Base-by-base conservation (phyloP, 2,888 invertebrate species). In the Geotrupes spiniger region DNA sequence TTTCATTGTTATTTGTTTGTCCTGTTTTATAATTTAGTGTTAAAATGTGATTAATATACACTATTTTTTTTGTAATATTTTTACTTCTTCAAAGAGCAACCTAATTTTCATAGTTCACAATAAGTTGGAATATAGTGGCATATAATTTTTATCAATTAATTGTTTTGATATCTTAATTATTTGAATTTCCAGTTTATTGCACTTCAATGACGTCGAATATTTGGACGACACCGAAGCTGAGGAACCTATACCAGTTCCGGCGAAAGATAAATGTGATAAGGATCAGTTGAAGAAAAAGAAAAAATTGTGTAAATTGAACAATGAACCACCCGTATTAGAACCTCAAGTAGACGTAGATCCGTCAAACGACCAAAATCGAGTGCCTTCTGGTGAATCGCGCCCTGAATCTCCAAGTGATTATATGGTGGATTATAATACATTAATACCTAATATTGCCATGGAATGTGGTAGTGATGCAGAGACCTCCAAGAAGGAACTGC, bases 151-250 rank as follows among this genome's bases (percentile, higher is more conserved):
- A n/a, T n/a, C n/a, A 45, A 33, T 49, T 38, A 39, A 27, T 21
- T 14, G 33, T 46, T 36, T 44, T 40, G 14, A 15, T 38, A 31
- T 2, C 9, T 31, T 27, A 45, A 1, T 26, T 12, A 36, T 25
- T 36, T 14, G 8, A 16, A 41, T 36, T 10, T 31, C 33, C 72
- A 90, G 90, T 66, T 77, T 90, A 58, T 75, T 89, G n/a, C 83
- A 84, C 71, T 83, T 84, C 60, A 83, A 87, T 71, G 85, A 89
- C 62, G 78, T 89, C 46, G 81, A 82, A 60, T 74, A 80, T 6
- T 79, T 81, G 54, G 84, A 82, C 1, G 78, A 78, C 48, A 75
- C 77, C 0, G 78, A 78, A 8, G 72, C 74, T 1, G 77, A 78
- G 46, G 79, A 79, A 50, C 71, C 73, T 8, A 68, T 72, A 28